A percentile compares a stretch with the other conserved stretches of the same genome.
Evolutionary conservation across 2,113 vertebrate species (phyloP).

Genomic region (Paraplagusia blochii): DNA sequence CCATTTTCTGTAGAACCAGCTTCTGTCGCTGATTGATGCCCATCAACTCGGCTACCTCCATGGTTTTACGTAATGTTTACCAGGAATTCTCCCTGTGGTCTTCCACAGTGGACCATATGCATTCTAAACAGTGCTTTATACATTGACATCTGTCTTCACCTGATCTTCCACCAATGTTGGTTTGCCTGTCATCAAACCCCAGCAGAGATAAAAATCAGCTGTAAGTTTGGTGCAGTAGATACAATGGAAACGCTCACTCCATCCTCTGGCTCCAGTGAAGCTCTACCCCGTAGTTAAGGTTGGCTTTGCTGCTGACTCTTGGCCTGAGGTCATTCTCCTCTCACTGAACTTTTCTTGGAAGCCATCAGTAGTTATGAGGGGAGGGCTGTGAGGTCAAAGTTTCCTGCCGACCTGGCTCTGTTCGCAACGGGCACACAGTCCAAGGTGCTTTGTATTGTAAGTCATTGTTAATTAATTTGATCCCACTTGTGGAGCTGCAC

Average conservation of each 20-base stretch:
- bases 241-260: not conserved
- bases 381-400: conserved; percentile 64
- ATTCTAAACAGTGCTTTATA: too few relatives aligned
- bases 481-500: conserved; percentile 63
- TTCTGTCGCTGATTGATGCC: too few relatives aligned
- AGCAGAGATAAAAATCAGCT: too few relatives aligned
- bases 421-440: conserved; percentile 57
- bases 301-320: conserved; percentile 33
- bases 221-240: not conserved
- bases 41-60: too few relatives aligned
- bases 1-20: too few relatives aligned
- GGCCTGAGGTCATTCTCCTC: conserved; percentile 61
- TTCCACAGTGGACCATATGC: too few relatives aligned
- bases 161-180: too few relatives aligned
- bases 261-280: conserved; percentile 1
- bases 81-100: too few relatives aligned
- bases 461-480: conserved; percentile 80
- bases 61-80: too few relatives aligned
- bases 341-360: conserved; percentile 34
- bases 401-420: conserved; percentile 70
- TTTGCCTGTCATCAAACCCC: too few relatives aligned
- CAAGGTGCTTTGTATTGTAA: conserved; percentile 76
- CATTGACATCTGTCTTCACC: too few relatives aligned
- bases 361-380: conserved; percentile 63
- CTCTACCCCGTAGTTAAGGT: not conserved